A percentile compares a stretch with the other conserved stretches of the same genome.
phyloP scores from a whole-genome alignment of 2,113 vertebrate genomes.

The Eidolon helvum region DNA sequence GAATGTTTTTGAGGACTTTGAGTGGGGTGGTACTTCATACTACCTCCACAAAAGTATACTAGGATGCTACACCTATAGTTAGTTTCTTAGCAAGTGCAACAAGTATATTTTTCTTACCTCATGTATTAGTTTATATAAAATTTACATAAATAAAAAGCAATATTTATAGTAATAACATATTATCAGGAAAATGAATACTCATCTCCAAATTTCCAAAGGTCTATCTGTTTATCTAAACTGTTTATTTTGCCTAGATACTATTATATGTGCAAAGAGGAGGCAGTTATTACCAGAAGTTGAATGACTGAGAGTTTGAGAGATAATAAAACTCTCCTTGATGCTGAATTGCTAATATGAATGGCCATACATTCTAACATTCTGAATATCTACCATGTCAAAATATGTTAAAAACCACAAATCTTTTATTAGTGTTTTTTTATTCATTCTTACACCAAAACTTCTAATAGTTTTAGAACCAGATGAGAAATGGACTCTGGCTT shows the following conservation, averaged over 20 bases:
- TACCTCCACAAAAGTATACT: fast-evolving
- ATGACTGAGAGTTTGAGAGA: background rate
- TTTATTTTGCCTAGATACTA: background rate
- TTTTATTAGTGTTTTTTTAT: slow-evolving; percentile 1
- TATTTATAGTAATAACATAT: background rate
- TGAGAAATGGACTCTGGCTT: background rate
- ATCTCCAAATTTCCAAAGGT: background rate
- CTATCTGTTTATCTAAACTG: background rate
- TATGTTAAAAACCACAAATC: slow-evolving; percentile 39
- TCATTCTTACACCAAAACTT: background rate
- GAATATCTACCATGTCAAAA: slow-evolving; percentile 26
- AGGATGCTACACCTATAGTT: fast-evolving
- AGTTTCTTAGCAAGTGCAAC: background rate
- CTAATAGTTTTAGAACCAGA: background rate
- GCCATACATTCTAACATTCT: slow-evolving; percentile 43
- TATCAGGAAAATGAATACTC: background rate
- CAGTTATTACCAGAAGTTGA: background rate
- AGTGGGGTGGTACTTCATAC: background rate
- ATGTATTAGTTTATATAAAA: background rate
- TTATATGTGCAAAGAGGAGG: background rate
- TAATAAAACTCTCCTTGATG: slow-evolving; percentile 42
- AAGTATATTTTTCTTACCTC: too few species aligned
- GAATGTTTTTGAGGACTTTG: background rate
- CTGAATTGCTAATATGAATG: slow-evolving; percentile 48
- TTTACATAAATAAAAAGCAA: background rate